Base-by-base conservation (phyloP, 2,113 vertebrate genomes). In the Mesocricetus auratus region DNA sequence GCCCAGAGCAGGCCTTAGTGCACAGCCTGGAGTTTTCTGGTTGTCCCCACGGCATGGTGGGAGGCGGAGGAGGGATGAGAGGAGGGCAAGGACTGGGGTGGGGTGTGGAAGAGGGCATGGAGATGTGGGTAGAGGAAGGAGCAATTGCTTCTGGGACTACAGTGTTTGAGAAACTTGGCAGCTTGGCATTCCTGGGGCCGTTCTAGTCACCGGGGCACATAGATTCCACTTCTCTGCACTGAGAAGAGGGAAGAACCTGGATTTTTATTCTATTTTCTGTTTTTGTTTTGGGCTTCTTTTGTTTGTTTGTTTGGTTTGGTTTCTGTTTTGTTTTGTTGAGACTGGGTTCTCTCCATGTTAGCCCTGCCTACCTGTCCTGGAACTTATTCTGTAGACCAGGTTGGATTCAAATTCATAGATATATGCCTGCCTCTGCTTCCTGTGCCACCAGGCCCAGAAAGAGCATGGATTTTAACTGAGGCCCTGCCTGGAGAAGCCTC, bases 1-100 rank as follows among this genome's bases (percentile, higher is more conserved):
- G 6, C 53, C 71, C n/a, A 15, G 13, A 1, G 29, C 47, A 2
- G 0, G 56, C 56, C 17, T 24, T 7, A 17, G 53, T 0, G 56
- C 22, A 29, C 56, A 74, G 3, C 10, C 24, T 13, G 10, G 5
- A 15, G 0, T 45, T 82, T 47, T 12, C 45, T 21, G n/a, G 39
- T 31, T 8, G 39, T 21, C 36, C 15, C 73, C 6, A 4, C 39
- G 4, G 7, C 50, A 33, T 22, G 22, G 77, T 5, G 17, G 64
- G 29, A 53, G 7, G 56, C 1, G 0, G 47, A 16, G 29, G 7
- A 71, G n/a, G 47, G 3, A 13, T 2, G 19, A 17, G 7, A 42
- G 69, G n/a, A 62, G 12, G 31, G 45, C 24, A 16, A 31, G 15
- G 9, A 21, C 42, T 22, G 36, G 11, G 12, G 33, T 71, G 11